Base-by-base conservation (phyloP, 2,888 invertebrate genomes). In the Lymantria monacha region DNA sequence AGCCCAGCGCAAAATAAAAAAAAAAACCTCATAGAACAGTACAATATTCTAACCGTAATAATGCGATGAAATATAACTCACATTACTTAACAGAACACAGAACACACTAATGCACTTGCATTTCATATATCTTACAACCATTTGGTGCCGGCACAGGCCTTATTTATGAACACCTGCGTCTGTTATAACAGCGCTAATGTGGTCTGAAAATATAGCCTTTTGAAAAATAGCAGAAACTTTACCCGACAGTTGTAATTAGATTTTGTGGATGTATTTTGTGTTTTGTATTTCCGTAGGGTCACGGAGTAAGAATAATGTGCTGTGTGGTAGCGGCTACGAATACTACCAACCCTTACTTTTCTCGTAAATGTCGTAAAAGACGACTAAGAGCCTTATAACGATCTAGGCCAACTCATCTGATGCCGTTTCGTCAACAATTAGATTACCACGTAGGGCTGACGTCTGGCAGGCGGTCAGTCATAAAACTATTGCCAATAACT, bases 171-270 rank as follows among this genome's bases (percentile, higher is more conserved):
- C 72, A 73, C 75, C 70, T 75, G 70, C 58, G 49, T 62, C 60
- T 58, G 72, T 75, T 77, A 79, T 81, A 80, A 80, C 76, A 69
- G 65, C 51, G 61, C 72, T 79, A 79, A 80, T 81, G 76, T 78
- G 72, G 70, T 62, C 63, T 70, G 74, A 63, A 75, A 74, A 68
- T 74, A 76, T 70, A 62, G 51, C 42, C 46, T n/a, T 46, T 51
- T 53, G 60, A 67, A 63, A 61, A 59, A 66, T 66, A 51, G 55
- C 57, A 56, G 59, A 53, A 54, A 58, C 47, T 58, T 67, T 62
- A 63, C 50, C 51, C 59, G 62, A 61, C 65, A 43, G 42, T 7
- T 44, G 42, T 59, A 53, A 68, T 68, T 65, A 57, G 53, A 59
- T 65, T 65, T 9, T 41, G 15, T 41, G 5, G 7, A 10, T 33